These are phyloP conservation scores for Callimorpha dominula DNA, from an alignment of 2,888 invertebrate species.

Conservation along the genomic window DNA sequence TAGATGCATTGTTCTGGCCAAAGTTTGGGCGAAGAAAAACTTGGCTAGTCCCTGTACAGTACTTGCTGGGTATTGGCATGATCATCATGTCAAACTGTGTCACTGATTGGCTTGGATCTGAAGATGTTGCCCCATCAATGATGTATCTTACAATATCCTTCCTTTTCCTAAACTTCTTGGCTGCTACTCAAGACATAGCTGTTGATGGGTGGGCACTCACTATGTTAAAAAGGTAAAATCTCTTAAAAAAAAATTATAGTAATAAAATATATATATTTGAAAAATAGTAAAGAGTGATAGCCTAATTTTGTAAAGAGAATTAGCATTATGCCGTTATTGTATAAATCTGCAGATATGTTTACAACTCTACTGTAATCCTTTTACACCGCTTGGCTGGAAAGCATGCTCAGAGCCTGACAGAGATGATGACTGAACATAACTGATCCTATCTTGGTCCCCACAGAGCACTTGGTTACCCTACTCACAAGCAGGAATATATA, in stretches of 20 bases:
- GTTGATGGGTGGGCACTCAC: slow-evolving; percentile 99
- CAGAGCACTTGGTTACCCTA: no score
- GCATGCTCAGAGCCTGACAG: background rate
- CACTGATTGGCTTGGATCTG: slow-evolving; percentile 92
- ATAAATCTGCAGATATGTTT: background rate
- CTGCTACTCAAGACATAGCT: slow-evolving; percentile 99
- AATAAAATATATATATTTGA: background rate
- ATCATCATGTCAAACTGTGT: slow-evolving; percentile 92
- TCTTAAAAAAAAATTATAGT: background rate
- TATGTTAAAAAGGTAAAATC: slow-evolving; percentile 94
- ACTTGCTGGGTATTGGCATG: slow-evolving; percentile 96
- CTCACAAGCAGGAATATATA: no score
- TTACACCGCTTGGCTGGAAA: background rate
- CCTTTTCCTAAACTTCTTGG: slow-evolving; percentile 97
- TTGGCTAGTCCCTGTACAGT: slow-evolving; percentile 98
- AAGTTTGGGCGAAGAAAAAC: slow-evolving; percentile 97
- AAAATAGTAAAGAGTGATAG: background rate
- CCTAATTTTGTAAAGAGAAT: background rate
- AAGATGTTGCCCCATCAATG: slow-evolving; percentile 89
- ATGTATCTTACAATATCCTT: slow-evolving; percentile 94
- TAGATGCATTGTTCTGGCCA: slow-evolving; percentile 95
- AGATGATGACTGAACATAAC: background rate
- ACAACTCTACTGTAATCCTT: background rate
- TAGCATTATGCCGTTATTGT: background rate
- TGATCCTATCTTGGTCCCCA: no score